Conservation (phyloP, 1,140 invertebrate genomes). For the Nebria ingens region DNA sequence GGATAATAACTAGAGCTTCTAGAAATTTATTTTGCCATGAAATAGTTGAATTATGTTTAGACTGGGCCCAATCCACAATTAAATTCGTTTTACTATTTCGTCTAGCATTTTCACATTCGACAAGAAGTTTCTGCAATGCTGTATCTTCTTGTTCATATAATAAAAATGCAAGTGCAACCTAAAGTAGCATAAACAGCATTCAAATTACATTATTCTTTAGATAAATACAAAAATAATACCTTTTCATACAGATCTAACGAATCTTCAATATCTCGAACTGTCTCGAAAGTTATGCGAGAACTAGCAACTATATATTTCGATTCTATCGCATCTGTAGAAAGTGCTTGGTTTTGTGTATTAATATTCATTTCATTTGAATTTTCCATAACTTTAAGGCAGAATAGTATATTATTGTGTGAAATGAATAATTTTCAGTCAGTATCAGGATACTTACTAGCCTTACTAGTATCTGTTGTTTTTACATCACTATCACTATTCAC, state of each 20-base stretch:
- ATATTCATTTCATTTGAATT: neutral
- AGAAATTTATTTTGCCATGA: constrained; percentile 23
- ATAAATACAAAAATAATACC: constrained; percentile 12
- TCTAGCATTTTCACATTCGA: constrained; percentile 7
- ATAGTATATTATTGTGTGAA: no score
- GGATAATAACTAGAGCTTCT: constrained; percentile 25
- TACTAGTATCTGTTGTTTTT: no score
- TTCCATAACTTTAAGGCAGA: no score
- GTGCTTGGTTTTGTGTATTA: neutral
- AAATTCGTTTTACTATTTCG: constrained; percentile 9
- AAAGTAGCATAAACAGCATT: constrained; percentile 11
- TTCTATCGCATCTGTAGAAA: neutral
- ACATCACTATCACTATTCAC: no score
- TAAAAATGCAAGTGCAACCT: constrained; percentile 24
- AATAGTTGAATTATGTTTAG: neutral
- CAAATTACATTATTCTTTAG: no score
- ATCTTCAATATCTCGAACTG: constrained; percentile 14
- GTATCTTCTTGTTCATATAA: constrained; percentile 18
- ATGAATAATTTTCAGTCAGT: no score
- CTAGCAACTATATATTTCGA: neutral
- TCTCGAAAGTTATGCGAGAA: neutral
- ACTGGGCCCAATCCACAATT: constrained; percentile 17
- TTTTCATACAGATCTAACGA: constrained; percentile 19
- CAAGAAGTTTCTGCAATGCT: constrained; percentile 16
- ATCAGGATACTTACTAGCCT: no score